Evolutionary conservation across 2,113 vertebrate species (phyloP), one percentile per base, ranked within the genome.

Genomic region (Microtus pennsylvanicus): DNA sequence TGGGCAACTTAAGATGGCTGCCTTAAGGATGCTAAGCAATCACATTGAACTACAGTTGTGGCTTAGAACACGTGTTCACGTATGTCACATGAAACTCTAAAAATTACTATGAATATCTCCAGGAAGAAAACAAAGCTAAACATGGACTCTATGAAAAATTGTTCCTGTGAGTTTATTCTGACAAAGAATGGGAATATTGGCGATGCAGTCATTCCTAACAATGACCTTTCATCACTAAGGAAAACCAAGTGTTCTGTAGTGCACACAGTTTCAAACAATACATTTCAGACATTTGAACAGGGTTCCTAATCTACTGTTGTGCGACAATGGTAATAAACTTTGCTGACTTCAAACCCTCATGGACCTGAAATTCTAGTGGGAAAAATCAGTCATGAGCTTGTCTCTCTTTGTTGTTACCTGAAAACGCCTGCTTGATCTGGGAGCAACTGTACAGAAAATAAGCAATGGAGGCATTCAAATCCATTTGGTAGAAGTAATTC

Each of bases 91-190:
- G 83, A 24, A 87, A 93, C 6, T 78, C 74, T 67, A 94, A 87
- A 97, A 97, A 85, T 93, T 0, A 0, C 88, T 97, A 89, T 35
- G 83, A 28, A 50, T 19, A 55, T 92, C 88, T 91, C 93, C 11
- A 61, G 47, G 8, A 94, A 92, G 81, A 96, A 94, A 95, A 96
- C 93, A 96, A 92, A 95, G 28, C 72, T 96, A 95, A 87, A 74
- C 75, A 82, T 2, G 50, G 50, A 86, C 13, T 87, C 30, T 61
- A 33, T 83, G n/a, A 69, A 33, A 17, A 13, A 38, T 38, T 12
- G 1, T 65, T 89, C 86, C 75, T 47, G 47, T 74, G 28, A 28
- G 7, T 50, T 91, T 96, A 81, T 93, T 87, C 90, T 96, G 92
- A 72, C 26, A 91, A 95, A 75, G 28, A 75, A 83, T n/a, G 55